Conservation (phyloP, 2,797 vertebrate species). For the Octomys mimax region DNA sequence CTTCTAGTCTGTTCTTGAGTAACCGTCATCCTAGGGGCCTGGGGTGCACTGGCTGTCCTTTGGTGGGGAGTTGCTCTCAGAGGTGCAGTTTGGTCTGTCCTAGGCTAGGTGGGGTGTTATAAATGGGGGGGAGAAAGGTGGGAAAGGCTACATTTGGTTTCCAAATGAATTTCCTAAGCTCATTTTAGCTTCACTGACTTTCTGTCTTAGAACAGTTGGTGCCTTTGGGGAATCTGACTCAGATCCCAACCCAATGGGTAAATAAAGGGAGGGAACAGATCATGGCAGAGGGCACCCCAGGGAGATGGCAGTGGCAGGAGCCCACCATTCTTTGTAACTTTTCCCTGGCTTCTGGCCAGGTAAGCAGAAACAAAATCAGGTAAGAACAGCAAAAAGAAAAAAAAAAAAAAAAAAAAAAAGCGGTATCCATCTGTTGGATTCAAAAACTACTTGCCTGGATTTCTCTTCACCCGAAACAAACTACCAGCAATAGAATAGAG, state of each 20-base stretch:
- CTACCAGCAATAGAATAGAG: not conserved
- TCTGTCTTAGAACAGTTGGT: not conserved
- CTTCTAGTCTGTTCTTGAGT: not conserved
- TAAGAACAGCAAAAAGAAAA: not conserved
- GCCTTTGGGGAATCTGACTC: not conserved
- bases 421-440: not conserved
- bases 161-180: not conserved
- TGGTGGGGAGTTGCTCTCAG: not conserved
- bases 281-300: not conserved
- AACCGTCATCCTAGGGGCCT: accelerated
- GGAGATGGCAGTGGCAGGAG: not conserved
- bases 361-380: not conserved
- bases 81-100: not conserved
- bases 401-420: not conserved
- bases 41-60: not conserved
- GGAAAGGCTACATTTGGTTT: accelerated
- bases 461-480: not conserved
- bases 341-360: not conserved
- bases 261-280: not conserved
- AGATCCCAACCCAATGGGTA: not conserved
- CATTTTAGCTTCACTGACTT: not conserved
- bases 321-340: not conserved
- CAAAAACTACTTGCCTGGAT: not conserved
- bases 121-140: not conserved
- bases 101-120: not conserved